Percentiles rank a stretch among this genome's conserved stretches.
These are phyloP conservation scores for Trichoplusia ni DNA, from an alignment of 1,140 invertebrate genomes.

Conservation along the genomic window DNA sequence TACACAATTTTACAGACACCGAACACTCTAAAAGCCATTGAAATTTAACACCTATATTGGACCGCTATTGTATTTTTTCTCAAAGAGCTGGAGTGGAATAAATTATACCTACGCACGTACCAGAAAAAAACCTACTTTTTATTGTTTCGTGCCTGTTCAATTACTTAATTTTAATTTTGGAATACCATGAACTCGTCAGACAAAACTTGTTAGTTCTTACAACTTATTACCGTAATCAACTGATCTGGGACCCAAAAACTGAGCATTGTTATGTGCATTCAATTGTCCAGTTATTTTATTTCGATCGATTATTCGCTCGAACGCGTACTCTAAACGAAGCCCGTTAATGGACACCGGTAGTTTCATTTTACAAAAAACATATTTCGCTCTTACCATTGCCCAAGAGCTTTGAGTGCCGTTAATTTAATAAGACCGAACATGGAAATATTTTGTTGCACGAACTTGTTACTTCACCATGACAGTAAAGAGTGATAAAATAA, in stretches of 20 bases:
- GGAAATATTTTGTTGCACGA: not conserved
- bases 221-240: conserved; percentile 12
- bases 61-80: too few relatives aligned
- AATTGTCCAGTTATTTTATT: conserved; percentile 53
- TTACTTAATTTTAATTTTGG: too few relatives aligned
- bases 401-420: not conserved
- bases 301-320: conserved; percentile 58
- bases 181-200: too few relatives aligned
- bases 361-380: conserved; percentile 18
- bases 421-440: conserved; percentile 1
- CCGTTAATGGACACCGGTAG: conserved; percentile 36
- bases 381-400: conserved; percentile 6
- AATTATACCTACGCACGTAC: too few relatives aligned
- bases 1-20: not conserved
- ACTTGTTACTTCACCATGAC: conserved; percentile 19
- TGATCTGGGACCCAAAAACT: not conserved
- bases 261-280: conserved; percentile 49
- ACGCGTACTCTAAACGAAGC: conserved; percentile 41
- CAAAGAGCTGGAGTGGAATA: too few relatives aligned
- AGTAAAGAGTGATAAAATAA: conserved; percentile 22
- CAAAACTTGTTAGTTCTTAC: too few relatives aligned
- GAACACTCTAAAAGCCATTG: too few relatives aligned
- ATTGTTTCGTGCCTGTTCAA: too few relatives aligned
- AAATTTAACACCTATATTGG: too few relatives aligned
- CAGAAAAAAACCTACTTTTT: too few relatives aligned